Evolutionary conservation across 2,888 invertebrate genomes (phyloP), one percentile per base, ranked within the genome.

Genomic region (Thecophora atra): DNA sequence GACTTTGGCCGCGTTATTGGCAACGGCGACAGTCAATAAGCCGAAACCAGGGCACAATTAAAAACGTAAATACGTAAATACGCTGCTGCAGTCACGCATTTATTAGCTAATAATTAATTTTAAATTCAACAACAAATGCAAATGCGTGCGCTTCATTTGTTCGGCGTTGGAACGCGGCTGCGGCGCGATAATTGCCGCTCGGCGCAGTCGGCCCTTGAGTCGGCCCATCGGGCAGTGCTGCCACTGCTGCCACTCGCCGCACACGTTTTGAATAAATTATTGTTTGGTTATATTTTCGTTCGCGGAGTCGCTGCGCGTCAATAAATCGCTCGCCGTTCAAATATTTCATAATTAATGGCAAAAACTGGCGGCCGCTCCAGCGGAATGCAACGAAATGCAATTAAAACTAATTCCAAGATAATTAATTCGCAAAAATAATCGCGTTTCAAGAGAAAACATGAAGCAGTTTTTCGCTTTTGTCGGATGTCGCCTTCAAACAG

Each of bases 171-270:
- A 26, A 26, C 30, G 54, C 54, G 37, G 63, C 62, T n/a, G 21
- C 56, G 67, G 37, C n/a, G 81, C 82, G 81, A 80, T 81, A 81
- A 81, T 81, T 80, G 81, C n/a, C n/a, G n/a, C n/a, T n/a, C n/a
- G n/a, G n/a, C n/a, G n/a, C n/a, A n/a, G n/a, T n/a, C n/a, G n/a
- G n/a, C n/a, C n/a, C n/a, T n/a, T n/a, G n/a, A n/a, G n/a, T n/a
- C n/a, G n/a, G n/a, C n/a, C n/a, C n/a, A n/a, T n/a, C n/a, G n/a
- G n/a, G n/a, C n/a, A n/a, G n/a, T n/a, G n/a, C 81, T 79, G 79
- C 82, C 82, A 81, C 82, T 82, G 76, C 4, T 28, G 75, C 66
- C 60, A 62, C 44, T 24, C 30, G 70, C 73, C 70, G 72, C 69
- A 62, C 73, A 68, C 71, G 71, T 54, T 65, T 68, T 64, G 68